Evolutionary conservation across 2,888 invertebrate species (phyloP).

Genomic region (Athetis lepigone): DNA sequence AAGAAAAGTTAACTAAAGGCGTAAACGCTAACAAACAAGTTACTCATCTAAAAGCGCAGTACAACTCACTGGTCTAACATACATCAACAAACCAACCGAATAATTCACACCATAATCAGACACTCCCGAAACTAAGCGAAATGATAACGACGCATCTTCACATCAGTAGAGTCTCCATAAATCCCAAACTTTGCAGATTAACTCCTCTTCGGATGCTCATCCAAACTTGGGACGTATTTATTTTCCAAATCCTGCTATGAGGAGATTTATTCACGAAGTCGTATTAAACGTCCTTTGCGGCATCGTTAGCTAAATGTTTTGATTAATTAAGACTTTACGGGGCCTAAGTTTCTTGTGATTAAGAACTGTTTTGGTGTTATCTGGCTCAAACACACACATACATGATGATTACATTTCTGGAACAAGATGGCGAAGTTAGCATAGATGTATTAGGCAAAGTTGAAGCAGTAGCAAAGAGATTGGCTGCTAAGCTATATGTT

Average conservation of each 20-base stretch:
- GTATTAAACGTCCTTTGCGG: slow-evolving; percentile 47
- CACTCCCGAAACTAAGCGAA: slow-evolving; percentile 13
- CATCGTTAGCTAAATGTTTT: slow-evolving; percentile 52
- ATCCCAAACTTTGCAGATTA: slow-evolving; percentile 72
- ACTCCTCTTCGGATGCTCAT: slow-evolving; percentile 61
- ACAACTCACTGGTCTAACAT: neutral
- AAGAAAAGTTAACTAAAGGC: too few relatives aligned
- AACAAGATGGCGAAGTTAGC: too few relatives aligned
- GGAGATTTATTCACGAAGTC: slow-evolving; percentile 43
- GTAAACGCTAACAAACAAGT: too few relatives aligned
- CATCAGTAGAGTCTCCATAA: slow-evolving; percentile 61
- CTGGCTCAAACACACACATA: neutral
- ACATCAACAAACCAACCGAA: slow-evolving; percentile 20
- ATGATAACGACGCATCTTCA: slow-evolving; percentile 45
- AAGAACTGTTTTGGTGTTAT: slow-evolving; percentile 16
- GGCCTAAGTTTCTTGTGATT: slow-evolving; percentile 23
- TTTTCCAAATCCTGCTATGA: slow-evolving; percentile 55
- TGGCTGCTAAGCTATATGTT: too few relatives aligned
- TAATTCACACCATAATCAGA: slow-evolving; percentile 32
- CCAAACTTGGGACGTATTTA: slow-evolving; percentile 64
- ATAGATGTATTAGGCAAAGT: too few relatives aligned
- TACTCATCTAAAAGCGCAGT: too few relatives aligned
- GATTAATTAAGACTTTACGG: slow-evolving; percentile 52
- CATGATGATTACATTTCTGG: too few relatives aligned
- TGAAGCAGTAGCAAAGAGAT: too few relatives aligned